These are phyloP conservation scores for Trematomus loennbergii DNA, from an alignment of 2,113 vertebrate species.

Conservation along the genomic window DNA sequence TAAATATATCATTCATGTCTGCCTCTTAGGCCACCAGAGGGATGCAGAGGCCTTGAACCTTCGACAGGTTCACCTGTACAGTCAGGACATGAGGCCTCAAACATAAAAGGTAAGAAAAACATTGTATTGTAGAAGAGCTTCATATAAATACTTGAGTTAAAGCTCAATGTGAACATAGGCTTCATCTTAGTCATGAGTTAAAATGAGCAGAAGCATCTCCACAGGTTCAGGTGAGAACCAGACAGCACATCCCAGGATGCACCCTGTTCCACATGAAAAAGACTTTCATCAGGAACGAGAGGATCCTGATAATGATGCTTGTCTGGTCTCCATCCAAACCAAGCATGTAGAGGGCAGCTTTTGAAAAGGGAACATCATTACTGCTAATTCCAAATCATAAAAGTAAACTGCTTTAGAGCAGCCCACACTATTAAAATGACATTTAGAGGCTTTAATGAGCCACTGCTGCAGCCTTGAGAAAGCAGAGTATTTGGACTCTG, in stretches of 20 bases:
- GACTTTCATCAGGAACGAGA: constrained; percentile 30
- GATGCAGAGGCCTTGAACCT: constrained; percentile 2
- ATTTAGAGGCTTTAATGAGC: neutral
- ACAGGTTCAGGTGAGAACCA: constrained; percentile 38
- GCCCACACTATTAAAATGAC: neutral
- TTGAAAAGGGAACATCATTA: constrained; percentile 56
- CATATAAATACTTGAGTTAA: constrained; percentile 13
- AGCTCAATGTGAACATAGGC: neutral
- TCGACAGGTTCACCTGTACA: neutral
- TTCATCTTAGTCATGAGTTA: constrained; percentile 40
- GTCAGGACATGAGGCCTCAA: neutral
- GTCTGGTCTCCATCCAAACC: constrained; percentile 46
- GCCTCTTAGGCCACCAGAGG: neutral
- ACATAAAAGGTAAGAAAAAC: neutral
- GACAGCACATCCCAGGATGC: constrained; percentile 42
- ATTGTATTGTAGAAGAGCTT: constrained; percentile 12
- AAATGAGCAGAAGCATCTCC: constrained; percentile 42
- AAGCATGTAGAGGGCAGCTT: constrained; percentile 42
- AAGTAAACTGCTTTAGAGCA: neutral
- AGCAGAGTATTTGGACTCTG: constrained; percentile 21
- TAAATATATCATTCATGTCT: neutral
- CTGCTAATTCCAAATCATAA: neutral
- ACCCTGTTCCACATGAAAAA: constrained; percentile 11
- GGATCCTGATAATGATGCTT: constrained; percentile 39
- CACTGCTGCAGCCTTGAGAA: neutral